Evolutionary conservation across 2,888 invertebrate genomes (phyloP), one percentile per base, ranked within the genome.

Genomic region (Ophion obscuratus): DNA sequence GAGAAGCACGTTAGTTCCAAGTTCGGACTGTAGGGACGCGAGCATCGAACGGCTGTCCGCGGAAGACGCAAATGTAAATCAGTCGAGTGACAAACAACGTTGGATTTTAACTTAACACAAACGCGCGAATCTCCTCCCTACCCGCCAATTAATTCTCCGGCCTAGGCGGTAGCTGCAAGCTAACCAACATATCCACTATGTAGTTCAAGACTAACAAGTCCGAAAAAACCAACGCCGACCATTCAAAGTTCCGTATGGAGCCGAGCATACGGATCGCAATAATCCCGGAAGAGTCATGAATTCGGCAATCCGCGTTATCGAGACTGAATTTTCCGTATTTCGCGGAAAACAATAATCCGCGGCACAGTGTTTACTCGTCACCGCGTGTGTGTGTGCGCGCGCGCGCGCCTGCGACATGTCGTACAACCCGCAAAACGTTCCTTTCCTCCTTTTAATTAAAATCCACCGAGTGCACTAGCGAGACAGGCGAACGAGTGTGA

Each of bases 31-130:
- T 6, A 14, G 14, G 68, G n/a, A 64, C 70, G 82, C 66, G 10
- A 75, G 67, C 20, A 74, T 79, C 77, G 78, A 0, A 10, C 27
- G 78, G 62, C 68, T 81, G 57, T 62, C 27, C 68, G 74, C 64
- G 53, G 36, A 62, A 71, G 47, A 70, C 64, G 62, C 47, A 62
- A 74, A 62, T 82, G 79, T 67, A 82, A 85, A 79, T 71, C 79
- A 82, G 82, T 82, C 53, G 75, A 40, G 47, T 73, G 40, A 73
- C 62, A 68, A n/a, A 24, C 80, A 31, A 80, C 83, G 83, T 83
- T 76, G 73, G 17, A 31, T 53, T n/a, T 61, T 31, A 83, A 68
- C 83, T 76, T 80, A 80, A 78, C 67, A 71, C 47, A 66, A 77
- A 20, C 47, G 59, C 47, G 59, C 2, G 57, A 61, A 71, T 53